Base-by-base conservation (phyloP, 2,888 invertebrate genomes). In the Brachyptera putata region DNA sequence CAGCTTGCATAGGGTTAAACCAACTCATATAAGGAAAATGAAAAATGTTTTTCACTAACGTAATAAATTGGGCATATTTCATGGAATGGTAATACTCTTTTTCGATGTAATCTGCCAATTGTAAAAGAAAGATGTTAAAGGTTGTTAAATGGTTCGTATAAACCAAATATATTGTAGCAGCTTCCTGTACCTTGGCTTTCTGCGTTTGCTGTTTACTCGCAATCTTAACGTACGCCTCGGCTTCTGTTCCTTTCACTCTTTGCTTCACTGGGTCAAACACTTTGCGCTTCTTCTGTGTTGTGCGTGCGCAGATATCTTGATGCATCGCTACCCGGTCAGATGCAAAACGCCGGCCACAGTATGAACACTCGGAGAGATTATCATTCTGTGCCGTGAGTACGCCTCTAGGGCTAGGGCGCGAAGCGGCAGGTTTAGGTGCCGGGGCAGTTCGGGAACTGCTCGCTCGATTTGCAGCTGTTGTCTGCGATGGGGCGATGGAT, bases 201-300 rank as follows among this genome's bases (percentile, higher is more conserved):
- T 41, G 57, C 34, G 13, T 39, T 36, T 46, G 41, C 26, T 39
- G 26, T 56, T 60, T 71, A 67, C 69, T 67, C 59, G 81, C 30
- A 2, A 36, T 85, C 66, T 73, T 77, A 48, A 84, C 80, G 70
- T 84, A 93, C 49, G 83, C 80, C 70, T 94, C 95, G 30, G 90
- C 84, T 69, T 95, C 96, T 0, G 95, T 95, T 22, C 95, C 95
- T 75, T 84, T 78, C 1, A 92, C 84, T n/a, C 98, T 79, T 74
- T 94, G 94, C 71, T 91, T 93, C 43, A 91, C 83, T 1, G 89
- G 88, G 75, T 98, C 97, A 73, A 95, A 98, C 0, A 87, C 84
- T 78, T 94, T 97, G 65, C 96, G 80, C 71, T 91, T 92, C 75
- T 92, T 92, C 61, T 80, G 77, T 49, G 81, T 77, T 1, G 90